Conservation (phyloP, 2,888 invertebrate genomes). For the Isotomurus palustris region DNA sequence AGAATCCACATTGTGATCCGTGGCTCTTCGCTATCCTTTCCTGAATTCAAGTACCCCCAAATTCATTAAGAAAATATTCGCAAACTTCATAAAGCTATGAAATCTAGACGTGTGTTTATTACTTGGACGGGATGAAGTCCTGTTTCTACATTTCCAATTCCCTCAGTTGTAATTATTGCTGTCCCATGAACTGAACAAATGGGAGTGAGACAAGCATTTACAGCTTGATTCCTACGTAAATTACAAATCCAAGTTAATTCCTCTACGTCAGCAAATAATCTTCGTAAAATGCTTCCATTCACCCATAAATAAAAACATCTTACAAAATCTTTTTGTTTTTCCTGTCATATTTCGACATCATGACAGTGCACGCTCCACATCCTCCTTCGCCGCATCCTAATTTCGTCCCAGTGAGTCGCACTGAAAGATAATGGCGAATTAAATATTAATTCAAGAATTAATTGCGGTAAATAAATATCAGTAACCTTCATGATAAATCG, state of each 20-base stretch:
- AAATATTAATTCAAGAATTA: too few species aligned
- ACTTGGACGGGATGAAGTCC: conserved; percentile 78
- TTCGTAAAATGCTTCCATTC: not conserved
- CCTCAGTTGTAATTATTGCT: conserved; percentile 88
- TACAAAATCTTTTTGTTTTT: conserved; percentile 56
- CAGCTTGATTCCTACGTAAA: conserved; percentile 68
- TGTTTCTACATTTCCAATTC: conserved; percentile 76
- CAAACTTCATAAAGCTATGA: not conserved
- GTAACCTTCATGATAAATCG: not conserved
- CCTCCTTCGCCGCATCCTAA: conserved; percentile 84
- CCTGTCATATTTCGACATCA: conserved; percentile 72
- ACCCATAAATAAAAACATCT: too few species aligned
- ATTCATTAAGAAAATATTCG: not conserved
- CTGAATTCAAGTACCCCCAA: conserved; percentile 16
- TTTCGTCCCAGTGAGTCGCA: conserved; percentile 65
- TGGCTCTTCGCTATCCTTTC: conserved; percentile 71
- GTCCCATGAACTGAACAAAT: conserved; percentile 80
- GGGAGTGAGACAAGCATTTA: conserved; percentile 86
- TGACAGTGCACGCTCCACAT: conserved; percentile 92
- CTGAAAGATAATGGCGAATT: conserved; percentile 15
- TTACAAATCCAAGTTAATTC: too few species aligned
- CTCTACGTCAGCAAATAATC: not conserved
- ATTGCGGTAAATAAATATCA: too few species aligned
- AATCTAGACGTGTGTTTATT: not conserved
- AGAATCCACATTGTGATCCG: conserved; percentile 92